Base-by-base conservation (phyloP, 2,797 vertebrate species). In the Hippoglossus hippoglossus region DNA sequence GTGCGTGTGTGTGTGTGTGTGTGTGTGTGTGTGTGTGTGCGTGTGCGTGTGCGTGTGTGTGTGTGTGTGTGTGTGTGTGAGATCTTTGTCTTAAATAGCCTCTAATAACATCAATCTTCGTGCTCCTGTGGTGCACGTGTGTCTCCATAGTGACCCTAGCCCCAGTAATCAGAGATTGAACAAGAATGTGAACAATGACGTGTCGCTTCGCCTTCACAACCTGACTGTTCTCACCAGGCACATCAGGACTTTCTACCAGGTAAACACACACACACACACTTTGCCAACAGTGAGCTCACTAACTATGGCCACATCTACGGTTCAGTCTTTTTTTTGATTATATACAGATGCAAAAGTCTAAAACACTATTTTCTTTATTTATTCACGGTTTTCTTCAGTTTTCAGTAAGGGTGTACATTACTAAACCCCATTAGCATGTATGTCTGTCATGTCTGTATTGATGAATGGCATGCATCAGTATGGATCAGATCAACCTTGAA, bases 191-290 rank as follows among this genome's bases (percentile, higher is more conserved):
- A 89, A 88, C 87, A 93, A 91, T 41, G 92, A 93, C 2, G 56
- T 85, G 56, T 73, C 89, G 0, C 89, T 93, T 53, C 90, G 92
- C 24, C 90, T 93, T 28, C 82, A 93, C 84, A 93, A 93, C 83
- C 76, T 93, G 52, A 89, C 78, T 0, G 86, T 93, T 28, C 90
- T 92, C 63, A 88, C 60, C 61, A 76, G 88, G 60, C 92, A 92
- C 53, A 89, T 93, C 82, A 90, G 76, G 73, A 88, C 67, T 0
- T 93, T 90, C 80, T 93, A 93, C 80, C 91, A 92, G 91, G 92
- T 93, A 91, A 2, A 1, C 21, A 53, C 19, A 28, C 52, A 26
- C 24, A 53, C 24, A 25, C 2, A 18, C 25, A 51, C 10, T 22
- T 11, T 26, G 10, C 55, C 2, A n/a, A 36, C 54, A 57, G 10